Base-by-base conservation (phyloP, 2,888 invertebrate species). In the Cataglyphis cursor region DNA sequence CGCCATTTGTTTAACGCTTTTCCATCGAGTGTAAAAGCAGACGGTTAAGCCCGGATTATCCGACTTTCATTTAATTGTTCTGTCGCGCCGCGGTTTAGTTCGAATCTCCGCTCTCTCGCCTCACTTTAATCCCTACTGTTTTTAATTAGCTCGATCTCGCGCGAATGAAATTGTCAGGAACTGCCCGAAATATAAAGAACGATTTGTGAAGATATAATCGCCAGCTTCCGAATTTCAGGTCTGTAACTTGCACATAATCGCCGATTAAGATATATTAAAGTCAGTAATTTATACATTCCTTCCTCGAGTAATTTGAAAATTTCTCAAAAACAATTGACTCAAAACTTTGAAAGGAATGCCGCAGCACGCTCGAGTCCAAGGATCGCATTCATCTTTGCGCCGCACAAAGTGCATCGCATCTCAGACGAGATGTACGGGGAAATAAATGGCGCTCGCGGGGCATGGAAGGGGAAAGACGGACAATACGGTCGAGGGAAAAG, bases 401-500 rank as follows among this genome's bases (percentile, higher is more conserved):
- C 4, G 57, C 8, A 28, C 59, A 59, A 72, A 80, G 59, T 72
- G 59, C 78, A 78, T 61, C 35, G 78, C 38, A 76, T 70, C 54
- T 81, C 3, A 38, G 38, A 54, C 21, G 78, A 78, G 51, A 64
- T 75, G 54, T 41, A 75, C 76, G 35, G n/a, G 35, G 62, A 75
- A 54, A 81, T 74, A 76, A 78, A 65, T 75, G 57, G 65, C 66
- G 65, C 44, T 41, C 62, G 57, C 76, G 54, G 44, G 24, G 44
- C 28, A 28, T 18, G 66, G 18, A 44, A 28, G 35, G 51, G 38
- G 21, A 9, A 9, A n/a, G 51, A 75, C 59, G 62, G 35, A 81
- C 72, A 72, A 78, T 78, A 70, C 59, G 73, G 68, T 44, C 24
- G 54, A 54, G 51, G n/a, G 82, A 70, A 84, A 89, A 89, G 84